Conservation (phyloP, 92 coral and sea anemone species). For the Anthopleura xanthogrammica region DNA sequence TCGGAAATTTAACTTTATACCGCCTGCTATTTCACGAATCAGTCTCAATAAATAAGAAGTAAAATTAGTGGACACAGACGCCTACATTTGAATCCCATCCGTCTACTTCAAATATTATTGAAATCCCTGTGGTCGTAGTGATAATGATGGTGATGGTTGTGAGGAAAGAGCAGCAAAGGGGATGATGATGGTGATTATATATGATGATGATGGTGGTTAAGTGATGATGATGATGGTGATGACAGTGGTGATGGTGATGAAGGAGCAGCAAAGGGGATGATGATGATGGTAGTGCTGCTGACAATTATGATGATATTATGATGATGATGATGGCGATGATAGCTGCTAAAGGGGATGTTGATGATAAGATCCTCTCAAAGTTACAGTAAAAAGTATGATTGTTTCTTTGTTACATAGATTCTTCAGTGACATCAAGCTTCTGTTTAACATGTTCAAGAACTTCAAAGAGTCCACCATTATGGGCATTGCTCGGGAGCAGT, state of each 20-base stretch:
- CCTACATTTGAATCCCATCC: no score
- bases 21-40: no score
- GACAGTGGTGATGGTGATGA: neutral
- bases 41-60: no score
- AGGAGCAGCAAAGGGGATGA: neutral
- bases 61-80: no score
- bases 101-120: no score
- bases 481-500: conserved; percentile 82
- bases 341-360: neutral
- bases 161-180: no score
- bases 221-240: neutral
- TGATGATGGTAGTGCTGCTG: neutral
- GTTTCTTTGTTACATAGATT: conserved; percentile 26
- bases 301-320: neutral
- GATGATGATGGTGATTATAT: no score
- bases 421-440: conserved; percentile 70
- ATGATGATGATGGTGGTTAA: no score
- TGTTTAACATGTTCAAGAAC: conserved; percentile 70
- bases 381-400: neutral
- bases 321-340: no score
- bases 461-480: conserved; percentile 66
- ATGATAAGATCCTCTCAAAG: neutral
- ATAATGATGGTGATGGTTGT: no score
- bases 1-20: no score
- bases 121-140: no score